These are phyloP conservation scores for Lethrus apterus DNA, from an alignment of 1,140 invertebrate genomes.

Conservation along the genomic window DNA sequence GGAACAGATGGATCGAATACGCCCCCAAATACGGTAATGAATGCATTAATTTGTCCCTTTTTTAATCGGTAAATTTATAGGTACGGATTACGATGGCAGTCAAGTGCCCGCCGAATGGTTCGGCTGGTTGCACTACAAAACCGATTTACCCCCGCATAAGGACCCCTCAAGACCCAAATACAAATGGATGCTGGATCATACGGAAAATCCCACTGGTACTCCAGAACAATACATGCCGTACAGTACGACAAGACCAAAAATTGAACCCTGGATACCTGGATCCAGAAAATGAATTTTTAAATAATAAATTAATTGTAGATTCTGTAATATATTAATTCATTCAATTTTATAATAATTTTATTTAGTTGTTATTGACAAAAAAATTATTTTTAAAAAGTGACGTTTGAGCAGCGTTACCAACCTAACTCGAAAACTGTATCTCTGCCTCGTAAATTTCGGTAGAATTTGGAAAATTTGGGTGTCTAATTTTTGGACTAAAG, in stretches of 20 bases:
- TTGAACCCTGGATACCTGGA: conserved; percentile 74
- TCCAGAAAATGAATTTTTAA: neutral
- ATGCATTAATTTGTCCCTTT: conserved; percentile 31
- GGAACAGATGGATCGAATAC: conserved; percentile 94
- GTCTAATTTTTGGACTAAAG: no score
- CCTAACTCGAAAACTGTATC: no score
- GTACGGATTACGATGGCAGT: conserved; percentile 88
- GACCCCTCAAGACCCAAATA: conserved; percentile 69
- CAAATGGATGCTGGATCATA: conserved; percentile 80
- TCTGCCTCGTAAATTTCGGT: no score
- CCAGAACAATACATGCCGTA: conserved; percentile 79
- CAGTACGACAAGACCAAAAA: conserved; percentile 75
- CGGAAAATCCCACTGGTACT: conserved; percentile 77
- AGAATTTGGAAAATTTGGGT: no score
- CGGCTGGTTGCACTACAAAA: conserved; percentile 80
- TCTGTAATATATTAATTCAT: no score
- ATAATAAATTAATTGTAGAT: neutral
- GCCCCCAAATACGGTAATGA: conserved; percentile 51
- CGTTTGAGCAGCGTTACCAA: no score
- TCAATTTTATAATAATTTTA: no score
- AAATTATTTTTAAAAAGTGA: no score
- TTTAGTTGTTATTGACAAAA: no score
- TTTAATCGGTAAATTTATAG: conserved; percentile 24
- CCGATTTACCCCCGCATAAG: conserved; percentile 64
- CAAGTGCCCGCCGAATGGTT: conserved; percentile 90